Conservation (phyloP, 2,113 vertebrate species). For the Pandion haliaetus region DNA sequence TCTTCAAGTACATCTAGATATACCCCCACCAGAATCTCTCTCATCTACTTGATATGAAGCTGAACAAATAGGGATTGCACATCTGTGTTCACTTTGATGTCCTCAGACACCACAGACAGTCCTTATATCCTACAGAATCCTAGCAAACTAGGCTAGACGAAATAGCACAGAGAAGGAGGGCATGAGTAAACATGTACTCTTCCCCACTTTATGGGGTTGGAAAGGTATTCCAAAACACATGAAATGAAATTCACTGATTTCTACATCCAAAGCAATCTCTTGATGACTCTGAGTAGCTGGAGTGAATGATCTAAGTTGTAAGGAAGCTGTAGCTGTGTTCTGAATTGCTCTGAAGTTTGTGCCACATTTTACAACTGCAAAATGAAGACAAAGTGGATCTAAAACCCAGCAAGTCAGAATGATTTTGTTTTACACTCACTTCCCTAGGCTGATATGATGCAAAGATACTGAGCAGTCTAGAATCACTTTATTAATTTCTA, state of each 20-base stretch:
- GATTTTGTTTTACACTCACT: background rate
- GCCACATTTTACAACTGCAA: background rate
- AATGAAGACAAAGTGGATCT: background rate
- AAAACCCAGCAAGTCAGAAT: background rate
- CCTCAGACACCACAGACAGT: background rate
- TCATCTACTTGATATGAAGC: background rate
- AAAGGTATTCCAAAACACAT: background rate
- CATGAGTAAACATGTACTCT: background rate
- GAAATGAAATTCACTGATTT: background rate
- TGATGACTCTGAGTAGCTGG: background rate
- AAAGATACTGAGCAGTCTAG: background rate
- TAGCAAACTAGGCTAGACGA: background rate
- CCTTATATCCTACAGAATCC: background rate
- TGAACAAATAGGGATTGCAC: background rate
- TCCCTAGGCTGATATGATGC: background rate
- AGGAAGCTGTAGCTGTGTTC: background rate
- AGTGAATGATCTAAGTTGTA: background rate
- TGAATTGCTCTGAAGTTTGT: background rate
- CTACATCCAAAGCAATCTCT: background rate
- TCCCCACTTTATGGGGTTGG: background rate
- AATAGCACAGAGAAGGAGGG: background rate
- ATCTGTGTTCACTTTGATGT: background rate
- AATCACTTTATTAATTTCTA: background rate
- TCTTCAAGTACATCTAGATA: background rate
- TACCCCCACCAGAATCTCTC: background rate